Evolutionary conservation across 2,888 invertebrate genomes (phyloP).

Genomic region (Netelia melanura): DNA sequence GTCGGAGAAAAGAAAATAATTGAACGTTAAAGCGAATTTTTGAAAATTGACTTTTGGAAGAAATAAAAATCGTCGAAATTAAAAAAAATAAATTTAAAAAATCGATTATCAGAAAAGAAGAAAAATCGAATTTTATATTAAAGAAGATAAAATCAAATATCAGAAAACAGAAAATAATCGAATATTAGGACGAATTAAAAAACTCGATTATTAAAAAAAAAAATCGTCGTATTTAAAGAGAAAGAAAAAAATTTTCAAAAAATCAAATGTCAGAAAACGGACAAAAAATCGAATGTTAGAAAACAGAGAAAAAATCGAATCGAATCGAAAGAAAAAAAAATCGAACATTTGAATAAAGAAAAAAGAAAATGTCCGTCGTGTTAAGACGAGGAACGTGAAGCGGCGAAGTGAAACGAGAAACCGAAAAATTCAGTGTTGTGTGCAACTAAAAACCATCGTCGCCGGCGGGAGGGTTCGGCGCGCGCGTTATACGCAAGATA

Average conservation of each 20-base stretch:
- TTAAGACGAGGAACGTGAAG: constrained; percentile 28
- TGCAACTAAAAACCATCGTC: constrained; percentile 5
- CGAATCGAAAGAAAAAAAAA: too few species aligned
- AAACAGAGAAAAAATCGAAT: neutral
- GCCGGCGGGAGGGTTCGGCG: neutral
- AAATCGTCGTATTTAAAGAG: too few species aligned
- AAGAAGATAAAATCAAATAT: too few species aligned
- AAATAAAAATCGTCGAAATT: too few species aligned
- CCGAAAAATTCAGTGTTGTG: constrained; percentile 50
- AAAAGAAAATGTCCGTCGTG: neutral
- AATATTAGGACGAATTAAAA: too few species aligned
- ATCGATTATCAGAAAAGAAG: too few species aligned
- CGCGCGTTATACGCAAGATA: neutral
- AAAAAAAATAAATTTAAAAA: neutral
- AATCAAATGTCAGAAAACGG: too few species aligned
- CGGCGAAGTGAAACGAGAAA: constrained; percentile 60
- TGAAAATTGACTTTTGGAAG: too few species aligned
- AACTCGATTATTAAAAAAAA: too few species aligned
- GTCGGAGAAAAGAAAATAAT: too few species aligned
- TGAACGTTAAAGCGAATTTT: too few species aligned
- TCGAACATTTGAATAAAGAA: neutral
- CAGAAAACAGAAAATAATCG: neutral
- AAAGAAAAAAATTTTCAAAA: neutral
- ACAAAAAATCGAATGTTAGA: neutral
- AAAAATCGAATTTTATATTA: neutral